Conservation (phyloP, 2,113 vertebrate species). For the Phrynocephalus versicolor region DNA sequence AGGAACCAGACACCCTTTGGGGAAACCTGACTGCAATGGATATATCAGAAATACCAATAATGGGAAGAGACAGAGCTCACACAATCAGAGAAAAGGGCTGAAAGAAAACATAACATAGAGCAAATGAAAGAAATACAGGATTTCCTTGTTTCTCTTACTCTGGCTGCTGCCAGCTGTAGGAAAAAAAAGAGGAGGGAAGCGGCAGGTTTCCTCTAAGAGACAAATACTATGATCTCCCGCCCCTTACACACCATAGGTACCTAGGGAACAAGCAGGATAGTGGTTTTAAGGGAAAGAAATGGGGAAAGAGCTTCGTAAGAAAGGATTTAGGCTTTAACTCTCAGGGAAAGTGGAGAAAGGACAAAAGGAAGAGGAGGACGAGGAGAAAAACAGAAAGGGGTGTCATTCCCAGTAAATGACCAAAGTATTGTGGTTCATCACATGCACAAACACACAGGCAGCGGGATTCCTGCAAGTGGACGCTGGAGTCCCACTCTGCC, state of each 20-base stretch:
- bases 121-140: conserved; percentile 70
- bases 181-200: not conserved
- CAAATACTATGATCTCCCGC: not conserved
- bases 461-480: not conserved
- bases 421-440: not conserved
- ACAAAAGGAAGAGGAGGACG: too few species aligned
- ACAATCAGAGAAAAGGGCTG: not conserved
- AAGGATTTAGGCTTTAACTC: not conserved
- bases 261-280: not conserved
- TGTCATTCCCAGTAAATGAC: too few species aligned
- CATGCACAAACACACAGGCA: not conserved
- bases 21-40: conserved; percentile 7
- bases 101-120: conserved; percentile 58
- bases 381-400: too few species aligned
- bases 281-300: not conserved
- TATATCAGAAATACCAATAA: conserved; percentile 16
- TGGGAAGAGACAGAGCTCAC: not conserved
- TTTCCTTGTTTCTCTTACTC: conserved; percentile 70
- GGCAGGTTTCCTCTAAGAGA: not conserved
- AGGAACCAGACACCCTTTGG: not conserved
- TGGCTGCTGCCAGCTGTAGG: conserved; percentile 39
- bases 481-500: not conserved
- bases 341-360: too few species aligned
- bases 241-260: too few species aligned
- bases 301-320: not conserved